Conservation (phyloP, 2,888 invertebrate species). For the Heterodera filipjevi region DNA sequence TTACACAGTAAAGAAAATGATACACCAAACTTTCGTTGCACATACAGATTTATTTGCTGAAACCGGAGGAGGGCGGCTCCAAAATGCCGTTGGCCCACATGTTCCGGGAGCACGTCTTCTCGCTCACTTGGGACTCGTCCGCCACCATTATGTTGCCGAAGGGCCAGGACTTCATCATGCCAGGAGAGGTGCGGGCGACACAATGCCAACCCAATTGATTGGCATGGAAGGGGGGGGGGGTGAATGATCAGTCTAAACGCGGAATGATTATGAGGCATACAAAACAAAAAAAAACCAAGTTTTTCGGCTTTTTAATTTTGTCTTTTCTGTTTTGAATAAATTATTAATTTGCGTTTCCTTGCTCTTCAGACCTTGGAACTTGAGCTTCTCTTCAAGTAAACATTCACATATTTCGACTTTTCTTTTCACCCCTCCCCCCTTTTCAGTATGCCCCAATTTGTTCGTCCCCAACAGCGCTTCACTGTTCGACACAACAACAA, state of each 20-base stretch:
- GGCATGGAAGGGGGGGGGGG: not conserved
- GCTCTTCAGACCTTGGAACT: conserved; percentile 43
- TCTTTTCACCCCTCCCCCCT: not conserved
- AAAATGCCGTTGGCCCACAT: conserved; percentile 80
- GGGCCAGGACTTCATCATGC: conserved; percentile 85
- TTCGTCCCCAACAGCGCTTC: conserved; percentile 64
- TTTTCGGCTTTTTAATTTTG: no score
- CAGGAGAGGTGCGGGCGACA: conserved; percentile 83
- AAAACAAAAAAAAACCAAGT: no score
- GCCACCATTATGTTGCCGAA: conserved; percentile 80
- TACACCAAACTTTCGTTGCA: not conserved
- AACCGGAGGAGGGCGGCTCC: conserved; percentile 80
- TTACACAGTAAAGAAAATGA: no score
- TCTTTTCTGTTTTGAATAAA: no score
- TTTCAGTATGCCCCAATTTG: conserved; percentile 56
- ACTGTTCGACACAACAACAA: conserved; percentile 58
- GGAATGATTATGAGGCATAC: no score
- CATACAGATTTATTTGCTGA: conserved; percentile 72
- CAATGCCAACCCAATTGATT: no score
- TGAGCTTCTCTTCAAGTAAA: conserved; percentile 46
- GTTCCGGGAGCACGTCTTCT: conserved; percentile 85
- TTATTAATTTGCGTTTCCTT: not conserved
- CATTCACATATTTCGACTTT: not conserved
- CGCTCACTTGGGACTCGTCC: conserved; percentile 84
- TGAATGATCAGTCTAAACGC: no score